Evolutionary conservation across 2,797 vertebrate genomes (phyloP).

Genomic region (Atherinosoma microstoma): DNA sequence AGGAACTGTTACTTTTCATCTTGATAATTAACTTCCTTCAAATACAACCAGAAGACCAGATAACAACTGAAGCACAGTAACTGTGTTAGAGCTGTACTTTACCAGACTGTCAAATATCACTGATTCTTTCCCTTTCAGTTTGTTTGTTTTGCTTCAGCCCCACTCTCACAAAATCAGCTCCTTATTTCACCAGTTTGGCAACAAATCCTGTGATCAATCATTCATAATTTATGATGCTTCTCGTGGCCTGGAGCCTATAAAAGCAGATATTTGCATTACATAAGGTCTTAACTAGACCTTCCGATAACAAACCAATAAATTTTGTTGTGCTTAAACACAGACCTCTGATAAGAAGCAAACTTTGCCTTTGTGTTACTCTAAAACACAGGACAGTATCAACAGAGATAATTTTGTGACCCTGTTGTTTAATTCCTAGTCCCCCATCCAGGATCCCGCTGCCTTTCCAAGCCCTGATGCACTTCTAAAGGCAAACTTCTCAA

Average conservation of each 20-base stretch:
- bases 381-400: constrained; percentile 46
- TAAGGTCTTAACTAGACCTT: constrained; percentile 61
- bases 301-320: constrained; percentile 68
- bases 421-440: constrained; percentile 66
- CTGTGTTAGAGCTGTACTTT: constrained; percentile 68
- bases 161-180: constrained; percentile 60
- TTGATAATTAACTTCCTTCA: constrained; percentile 44
- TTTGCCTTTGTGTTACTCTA: constrained; percentile 73
- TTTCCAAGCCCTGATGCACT: constrained; percentile 69
- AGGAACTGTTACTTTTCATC: constrained; percentile 47
- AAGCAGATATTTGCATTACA: constrained; percentile 73
- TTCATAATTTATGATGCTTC: constrained; percentile 75
- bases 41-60: constrained; percentile 57
- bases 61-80: constrained; percentile 50
- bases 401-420: constrained; percentile 60
- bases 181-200: constrained; percentile 76
- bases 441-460: constrained; percentile 69
- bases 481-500: constrained; percentile 58
- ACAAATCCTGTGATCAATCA: constrained; percentile 74
- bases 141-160: constrained; percentile 72
- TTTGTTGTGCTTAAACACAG: constrained; percentile 55
- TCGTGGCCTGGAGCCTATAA: constrained; percentile 64
- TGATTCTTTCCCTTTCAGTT: constrained; percentile 50
- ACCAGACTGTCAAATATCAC: constrained; percentile 57
- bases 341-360: constrained; percentile 75